Base-by-base conservation (phyloP, 2,113 vertebrate species). In the Calonectris borealis region DNA sequence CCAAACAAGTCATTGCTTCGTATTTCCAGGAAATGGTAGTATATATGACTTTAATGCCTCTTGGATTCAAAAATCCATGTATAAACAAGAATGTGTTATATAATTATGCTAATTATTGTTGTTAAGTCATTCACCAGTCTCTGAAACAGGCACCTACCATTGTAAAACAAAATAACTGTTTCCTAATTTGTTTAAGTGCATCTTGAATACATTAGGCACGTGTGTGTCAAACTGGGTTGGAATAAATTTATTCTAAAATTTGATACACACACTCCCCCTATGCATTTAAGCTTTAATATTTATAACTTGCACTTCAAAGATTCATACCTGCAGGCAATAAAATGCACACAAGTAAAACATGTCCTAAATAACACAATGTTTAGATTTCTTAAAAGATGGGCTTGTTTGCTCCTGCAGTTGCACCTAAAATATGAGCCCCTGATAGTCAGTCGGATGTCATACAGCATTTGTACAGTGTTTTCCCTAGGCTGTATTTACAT, bases 61-160 rank as follows among this genome's bases (percentile, higher is more conserved):
- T n/a, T 32, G 52, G 42, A 54, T 55, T 71, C 32, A 60, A 62
- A 83, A 13, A 5, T 22, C 34, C 40, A 8, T 0, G 16, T 79
- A 83, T 16, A 22, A 70, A 64, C 78, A 88, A 52, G 38, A 21
- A 5, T 1, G 34, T 44, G 66, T 94, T 96, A 94, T 19, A 57
- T 94, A 95, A 96, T 94, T 61, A 93, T 70, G 86, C 40, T 91
- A 86, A 95, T 94, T 93, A 29, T 80, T 90, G 86, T 66, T 62
- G 72, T 55, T 73, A 86, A 95, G 84, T 57, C 83, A 71, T 69
- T 34, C 55, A 38, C n/a, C n/a, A 60, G 38, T 20, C 69, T 46
- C 78, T 22, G 61, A 57, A 78, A 58, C 42, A 21, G 69, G 88
- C 75, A 82, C 69, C 70, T 88, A n/a, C 34, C 72, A 13, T 3